Conservation (phyloP, 2,888 invertebrate species). For the Phortica okadai region DNA sequence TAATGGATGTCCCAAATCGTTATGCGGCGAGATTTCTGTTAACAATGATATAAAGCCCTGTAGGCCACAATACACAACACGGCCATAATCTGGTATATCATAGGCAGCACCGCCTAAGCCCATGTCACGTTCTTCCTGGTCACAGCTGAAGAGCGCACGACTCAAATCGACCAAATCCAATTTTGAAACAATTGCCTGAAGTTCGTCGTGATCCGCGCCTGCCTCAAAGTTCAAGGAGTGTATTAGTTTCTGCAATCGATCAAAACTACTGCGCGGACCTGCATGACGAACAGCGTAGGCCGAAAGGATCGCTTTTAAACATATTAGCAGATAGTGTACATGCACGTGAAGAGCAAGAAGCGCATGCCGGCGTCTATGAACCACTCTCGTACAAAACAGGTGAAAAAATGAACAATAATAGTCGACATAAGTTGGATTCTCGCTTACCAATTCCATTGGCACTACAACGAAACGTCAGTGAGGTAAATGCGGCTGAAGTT, state of each 20-base stretch:
- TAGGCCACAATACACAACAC: slow-evolving; percentile 92
- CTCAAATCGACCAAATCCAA: slow-evolving; percentile 88
- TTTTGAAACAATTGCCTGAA: slow-evolving; percentile 79
- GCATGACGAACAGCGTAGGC: slow-evolving; percentile 70
- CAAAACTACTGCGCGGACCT: slow-evolving; percentile 80
- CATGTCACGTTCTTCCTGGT: slow-evolving; percentile 91
- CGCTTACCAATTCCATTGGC: slow-evolving; percentile 71
- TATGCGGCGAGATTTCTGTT: slow-evolving; percentile 84
- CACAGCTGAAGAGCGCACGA: slow-evolving; percentile 90
- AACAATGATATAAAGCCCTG: slow-evolving; percentile 89
- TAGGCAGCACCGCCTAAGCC: slow-evolving; percentile 90
- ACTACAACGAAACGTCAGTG: slow-evolving; percentile 66
- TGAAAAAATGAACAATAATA: slow-evolving; percentile 47
- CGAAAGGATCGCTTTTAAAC: slow-evolving; percentile 60
- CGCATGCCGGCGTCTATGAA: slow-evolving; percentile 66
- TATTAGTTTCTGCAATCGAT: slow-evolving; percentile 77
- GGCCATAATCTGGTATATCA: slow-evolving; percentile 89
- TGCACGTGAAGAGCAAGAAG: slow-evolving; percentile 57
- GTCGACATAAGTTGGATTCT: slow-evolving; percentile 47
- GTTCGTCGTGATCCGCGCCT: slow-evolving; percentile 75
- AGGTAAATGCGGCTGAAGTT: slow-evolving; percentile 49
- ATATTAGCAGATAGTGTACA: slow-evolving; percentile 64
- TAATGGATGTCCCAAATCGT: slow-evolving; percentile 96
- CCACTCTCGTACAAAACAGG: slow-evolving; percentile 73
- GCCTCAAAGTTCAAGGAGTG: slow-evolving; percentile 66